Conservation (phyloP, 2,888 invertebrate genomes). For the Campoplex nolae region DNA sequence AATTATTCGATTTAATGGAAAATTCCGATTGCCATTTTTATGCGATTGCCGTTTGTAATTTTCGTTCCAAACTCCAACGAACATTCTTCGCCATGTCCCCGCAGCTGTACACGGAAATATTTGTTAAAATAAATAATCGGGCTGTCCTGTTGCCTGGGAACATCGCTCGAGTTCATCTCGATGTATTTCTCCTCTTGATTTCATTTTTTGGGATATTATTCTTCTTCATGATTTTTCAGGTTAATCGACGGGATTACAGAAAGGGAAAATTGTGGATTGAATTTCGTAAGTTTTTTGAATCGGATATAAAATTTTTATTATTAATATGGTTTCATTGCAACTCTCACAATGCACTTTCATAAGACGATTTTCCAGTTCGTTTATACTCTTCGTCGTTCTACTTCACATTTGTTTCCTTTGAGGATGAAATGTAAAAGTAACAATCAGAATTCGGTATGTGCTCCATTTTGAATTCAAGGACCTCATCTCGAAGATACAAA, state of each 20-base stretch:
- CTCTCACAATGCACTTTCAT: too few relatives aligned
- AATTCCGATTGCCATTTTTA: constrained; percentile 29
- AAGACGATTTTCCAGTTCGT: too few relatives aligned
- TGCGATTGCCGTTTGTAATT: neutral
- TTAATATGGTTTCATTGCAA: too few relatives aligned
- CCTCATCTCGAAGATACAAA: constrained; percentile 27
- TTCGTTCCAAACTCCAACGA: neutral
- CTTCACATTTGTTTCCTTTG: neutral
- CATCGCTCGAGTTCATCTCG: neutral
- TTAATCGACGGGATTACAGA: neutral
- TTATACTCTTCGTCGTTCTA: neutral
- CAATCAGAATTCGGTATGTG: neutral
- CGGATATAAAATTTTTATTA: too few relatives aligned
- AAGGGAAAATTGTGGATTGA: too few relatives aligned
- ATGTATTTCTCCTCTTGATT: neutral
- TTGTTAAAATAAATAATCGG: neutral
- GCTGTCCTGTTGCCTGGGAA: neutral
- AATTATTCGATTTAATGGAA: constrained; percentile 54
- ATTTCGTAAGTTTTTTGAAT: neutral
- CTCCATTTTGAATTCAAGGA: neutral
- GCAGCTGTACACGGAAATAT: neutral
- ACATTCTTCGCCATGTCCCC: neutral
- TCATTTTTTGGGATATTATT: neutral
- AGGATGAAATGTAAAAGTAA: neutral
- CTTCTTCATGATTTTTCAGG: neutral